Evolutionary conservation across 1,140 invertebrate genomes (phyloP).

Genomic region (Armadillidium nasatum): DNA sequence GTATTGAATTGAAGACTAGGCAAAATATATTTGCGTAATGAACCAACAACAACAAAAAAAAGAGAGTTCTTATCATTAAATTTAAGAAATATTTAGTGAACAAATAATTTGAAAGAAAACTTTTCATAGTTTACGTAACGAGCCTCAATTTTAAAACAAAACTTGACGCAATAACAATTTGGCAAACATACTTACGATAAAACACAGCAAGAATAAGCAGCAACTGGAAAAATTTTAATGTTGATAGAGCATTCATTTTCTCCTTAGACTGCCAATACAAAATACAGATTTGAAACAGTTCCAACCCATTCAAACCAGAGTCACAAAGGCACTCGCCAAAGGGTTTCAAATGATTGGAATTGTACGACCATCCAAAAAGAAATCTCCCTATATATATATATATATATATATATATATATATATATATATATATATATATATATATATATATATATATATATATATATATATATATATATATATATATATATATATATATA

Average conservation of each 20-base stretch:
- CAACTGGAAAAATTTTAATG: not conserved
- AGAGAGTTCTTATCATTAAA: too few relatives aligned
- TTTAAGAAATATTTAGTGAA: too few relatives aligned
- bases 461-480: constrained; percentile 12
- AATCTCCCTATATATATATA: not conserved
- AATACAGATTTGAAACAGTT: not conserved
- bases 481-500: constrained; percentile 20
- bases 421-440: too few relatives aligned
- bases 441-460: not conserved
- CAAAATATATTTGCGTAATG: too few relatives aligned
- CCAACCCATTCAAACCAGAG: not conserved
- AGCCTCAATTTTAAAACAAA: too few relatives aligned
- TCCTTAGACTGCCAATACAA: not conserved
- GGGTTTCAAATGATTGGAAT: not conserved
- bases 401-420: too few relatives aligned
- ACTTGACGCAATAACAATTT: not conserved
- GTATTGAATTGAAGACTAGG: too few relatives aligned
- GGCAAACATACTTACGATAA: not conserved
- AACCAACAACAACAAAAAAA: too few relatives aligned
- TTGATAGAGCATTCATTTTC: not conserved
- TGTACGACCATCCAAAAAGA: not conserved
- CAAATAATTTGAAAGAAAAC: too few relatives aligned
- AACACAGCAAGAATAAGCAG: not conserved
- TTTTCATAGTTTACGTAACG: too few relatives aligned
- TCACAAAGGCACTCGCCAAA: not conserved